phyloP scores from a whole-genome alignment of 2,888 invertebrate genomes.

The Busseola fusca region DNA sequence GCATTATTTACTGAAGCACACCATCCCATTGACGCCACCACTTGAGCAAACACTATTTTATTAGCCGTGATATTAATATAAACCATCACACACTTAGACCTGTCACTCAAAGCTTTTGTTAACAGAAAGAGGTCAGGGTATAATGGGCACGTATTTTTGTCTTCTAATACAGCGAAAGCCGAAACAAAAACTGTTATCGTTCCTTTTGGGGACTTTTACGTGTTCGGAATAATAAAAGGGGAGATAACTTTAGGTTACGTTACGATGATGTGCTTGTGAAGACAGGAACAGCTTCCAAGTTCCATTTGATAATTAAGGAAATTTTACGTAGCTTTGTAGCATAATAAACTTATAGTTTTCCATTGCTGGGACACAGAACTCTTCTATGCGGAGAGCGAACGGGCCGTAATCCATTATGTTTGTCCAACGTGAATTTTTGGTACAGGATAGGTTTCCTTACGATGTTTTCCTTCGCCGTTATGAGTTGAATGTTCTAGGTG shows the following conservation, averaged over 20 bases:
- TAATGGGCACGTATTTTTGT: conserved; percentile 57
- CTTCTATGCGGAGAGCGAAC: neutral
- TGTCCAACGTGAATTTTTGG: neutral
- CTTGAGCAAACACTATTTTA: conserved; percentile 74
- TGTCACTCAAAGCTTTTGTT: conserved; percentile 42
- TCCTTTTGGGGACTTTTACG: conserved; percentile 65
- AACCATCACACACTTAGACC: conserved; percentile 57
- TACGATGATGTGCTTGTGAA: conserved; percentile 13
- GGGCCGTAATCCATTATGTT: rapidly evolving
- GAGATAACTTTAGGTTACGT: conserved; percentile 50
- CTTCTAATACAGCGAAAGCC: conserved; percentile 65
- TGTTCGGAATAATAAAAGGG: conserved; percentile 65
- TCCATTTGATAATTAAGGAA: neutral
- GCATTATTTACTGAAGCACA: conserved; percentile 12
- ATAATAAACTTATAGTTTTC: neutral
- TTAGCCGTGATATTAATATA: conserved; percentile 72
- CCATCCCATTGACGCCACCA: conserved; percentile 57
- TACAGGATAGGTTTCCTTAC: neutral
- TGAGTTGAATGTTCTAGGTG: neutral
- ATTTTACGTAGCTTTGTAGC: neutral
- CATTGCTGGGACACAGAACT: neutral
- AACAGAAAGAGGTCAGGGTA: conserved; percentile 46
- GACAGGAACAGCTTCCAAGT: neutral
- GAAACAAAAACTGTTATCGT: conserved; percentile 62
- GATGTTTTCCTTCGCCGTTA: neutral